Evolutionary conservation across 2,888 invertebrate genomes (phyloP).

Genomic region (Drosophila mercatorum): DNA sequence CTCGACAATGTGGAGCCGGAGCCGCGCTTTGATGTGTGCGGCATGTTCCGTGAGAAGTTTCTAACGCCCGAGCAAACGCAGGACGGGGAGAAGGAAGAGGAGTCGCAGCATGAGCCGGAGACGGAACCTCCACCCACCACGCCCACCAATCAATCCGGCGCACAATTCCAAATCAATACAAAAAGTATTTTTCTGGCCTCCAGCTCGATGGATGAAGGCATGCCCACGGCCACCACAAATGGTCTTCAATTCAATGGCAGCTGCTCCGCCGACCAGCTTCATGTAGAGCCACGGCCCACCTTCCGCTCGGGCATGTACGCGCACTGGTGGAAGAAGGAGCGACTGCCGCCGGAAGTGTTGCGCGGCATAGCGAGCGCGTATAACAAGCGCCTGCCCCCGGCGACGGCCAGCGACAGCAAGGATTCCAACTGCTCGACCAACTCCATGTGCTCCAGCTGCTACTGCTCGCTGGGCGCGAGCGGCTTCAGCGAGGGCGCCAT

Average conservation of each 20-base stretch:
- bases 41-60: slow-evolving; percentile 84
- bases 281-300: slow-evolving; percentile 77
- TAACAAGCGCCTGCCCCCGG: slow-evolving; percentile 85
- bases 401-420: slow-evolving; percentile 86
- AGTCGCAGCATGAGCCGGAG: slow-evolving; percentile 4
- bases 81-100: slow-evolving; percentile 38
- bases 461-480: slow-evolving; percentile 74
- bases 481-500: slow-evolving; percentile 80
- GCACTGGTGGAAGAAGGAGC: slow-evolving; percentile 97
- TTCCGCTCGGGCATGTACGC: slow-evolving; percentile 94
- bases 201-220: slow-evolving; percentile 63
- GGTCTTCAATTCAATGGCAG: slow-evolving; percentile 57
- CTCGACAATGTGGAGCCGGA: slow-evolving; percentile 62
- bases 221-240: slow-evolving; percentile 7
- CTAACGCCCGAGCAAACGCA: slow-evolving; percentile 75
- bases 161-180: slow-evolving; percentile 81
- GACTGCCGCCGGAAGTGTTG: slow-evolving; percentile 89
- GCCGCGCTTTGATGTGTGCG: slow-evolving; percentile 83
- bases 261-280: slow-evolving; percentile 58
- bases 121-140: slow-evolving; percentile 20
- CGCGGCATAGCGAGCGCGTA: slow-evolving; percentile 85
- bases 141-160: slow-evolving; percentile 24
- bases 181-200: slow-evolving; percentile 82
- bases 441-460: slow-evolving; percentile 75
- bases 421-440: slow-evolving; percentile 73